Base-by-base conservation (phyloP, 2,888 invertebrate species). In the Hypomecis punctinalis region DNA sequence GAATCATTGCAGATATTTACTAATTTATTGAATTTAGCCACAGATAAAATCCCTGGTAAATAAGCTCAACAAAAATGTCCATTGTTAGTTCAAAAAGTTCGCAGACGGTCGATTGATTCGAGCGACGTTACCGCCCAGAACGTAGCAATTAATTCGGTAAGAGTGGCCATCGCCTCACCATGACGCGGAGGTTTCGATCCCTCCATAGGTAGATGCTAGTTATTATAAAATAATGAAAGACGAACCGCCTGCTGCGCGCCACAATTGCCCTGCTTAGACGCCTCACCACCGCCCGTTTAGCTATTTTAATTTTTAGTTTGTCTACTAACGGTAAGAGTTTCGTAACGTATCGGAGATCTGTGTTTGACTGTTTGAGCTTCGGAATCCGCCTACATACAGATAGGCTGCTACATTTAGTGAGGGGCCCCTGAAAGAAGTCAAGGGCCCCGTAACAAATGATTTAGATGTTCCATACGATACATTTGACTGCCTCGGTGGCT, bases 251-350 rank as follows among this genome's bases (percentile, higher is more conserved):
- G 93, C 93, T 91, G 93, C 73, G 93, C 76, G 72, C 86, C 80
- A 93, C 93, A 93, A 93, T 92, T 91, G 92, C 84, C 86, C 92
- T 91, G 88, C 88, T 92, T 93, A 91, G 89, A 84, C 85, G 87
- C 79, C 83, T 82, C 86, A 85, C 83, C 85, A 87, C 86, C 82
- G 84, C 82, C 87, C 90, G 91, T 90, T 91, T 91, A 91, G 89
- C 89, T 90, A 88, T 93, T 93, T 93, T 92, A 91, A 91, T 91
- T 92, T 91, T 92, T 89, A 89, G 91, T 92, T 91, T 93, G 92
- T 91, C 89, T 89, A 86, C 83, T 90, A 90, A 90, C 91, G 91
- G 91, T 85, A 76, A 78, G 76, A 73, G 82, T 90, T 89, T 89
- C 87, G 87, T 89, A 86, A 89, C 78, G 79, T 88, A 88, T 86